Conservation (phyloP, 2,113 vertebrate genomes). For the Ictalurus punctatus region DNA sequence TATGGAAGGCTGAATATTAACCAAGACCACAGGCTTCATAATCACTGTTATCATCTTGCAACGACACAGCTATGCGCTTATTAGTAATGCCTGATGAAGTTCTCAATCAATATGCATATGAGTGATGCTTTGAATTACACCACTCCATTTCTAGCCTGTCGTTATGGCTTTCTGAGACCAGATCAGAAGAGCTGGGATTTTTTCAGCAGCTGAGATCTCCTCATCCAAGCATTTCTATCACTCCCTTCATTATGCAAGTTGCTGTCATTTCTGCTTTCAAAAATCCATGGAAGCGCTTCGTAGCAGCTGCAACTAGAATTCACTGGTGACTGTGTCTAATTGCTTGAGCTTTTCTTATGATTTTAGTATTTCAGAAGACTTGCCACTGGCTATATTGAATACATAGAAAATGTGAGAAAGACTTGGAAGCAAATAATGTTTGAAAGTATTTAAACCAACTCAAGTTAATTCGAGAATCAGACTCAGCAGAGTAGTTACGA, state of each 20-base stretch:
- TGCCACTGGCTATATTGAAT: slow-evolving; percentile 27
- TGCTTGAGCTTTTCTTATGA: slow-evolving; percentile 31
- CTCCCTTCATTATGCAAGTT: slow-evolving; percentile 36
- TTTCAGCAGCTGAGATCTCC: slow-evolving; percentile 31
- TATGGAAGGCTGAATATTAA: slow-evolving; percentile 55
- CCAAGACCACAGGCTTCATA: slow-evolving; percentile 65
- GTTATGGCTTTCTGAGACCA: slow-evolving; percentile 32
- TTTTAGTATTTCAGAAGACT: slow-evolving; percentile 32
- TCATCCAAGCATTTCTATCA: slow-evolving; percentile 26
- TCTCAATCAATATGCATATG: slow-evolving; percentile 77
- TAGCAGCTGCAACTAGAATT: slow-evolving; percentile 27
- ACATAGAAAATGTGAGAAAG: slow-evolving; percentile 8
- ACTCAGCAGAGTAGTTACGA: neutral
- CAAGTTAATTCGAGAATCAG: neutral
- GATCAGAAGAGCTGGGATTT: slow-evolving; percentile 5
- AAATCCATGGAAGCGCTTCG: slow-evolving; percentile 21
- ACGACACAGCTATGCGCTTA: slow-evolving; percentile 61
- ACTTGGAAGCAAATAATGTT: neutral
- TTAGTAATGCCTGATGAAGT: slow-evolving; percentile 72
- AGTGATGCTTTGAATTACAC: slow-evolving; percentile 66
- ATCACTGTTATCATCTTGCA: slow-evolving; percentile 65
- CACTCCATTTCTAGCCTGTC: slow-evolving; percentile 51
- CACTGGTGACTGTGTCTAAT: slow-evolving; percentile 28
- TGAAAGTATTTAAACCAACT: neutral
- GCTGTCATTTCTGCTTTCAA: slow-evolving; percentile 45